Evolutionary conservation across 2,113 vertebrate genomes (phyloP).

Genomic region (Mastomys coucha): DNA sequence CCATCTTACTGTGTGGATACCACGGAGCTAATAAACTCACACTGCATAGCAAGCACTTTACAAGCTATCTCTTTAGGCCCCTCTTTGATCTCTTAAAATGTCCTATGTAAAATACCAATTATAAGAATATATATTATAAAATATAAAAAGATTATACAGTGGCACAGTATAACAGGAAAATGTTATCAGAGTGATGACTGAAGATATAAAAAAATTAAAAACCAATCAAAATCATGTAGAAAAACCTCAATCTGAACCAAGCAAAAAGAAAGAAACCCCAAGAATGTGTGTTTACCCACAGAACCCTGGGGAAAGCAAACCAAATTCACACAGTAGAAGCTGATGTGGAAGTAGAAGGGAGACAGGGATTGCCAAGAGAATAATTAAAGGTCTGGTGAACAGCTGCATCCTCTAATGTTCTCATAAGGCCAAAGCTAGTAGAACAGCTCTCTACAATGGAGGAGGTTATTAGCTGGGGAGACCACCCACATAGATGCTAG

Average conservation of each 20-base stretch:
- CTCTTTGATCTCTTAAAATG: constrained; percentile 29
- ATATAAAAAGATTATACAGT: not conserved
- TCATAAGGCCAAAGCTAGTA: constrained; percentile 24
- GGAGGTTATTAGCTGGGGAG: not conserved
- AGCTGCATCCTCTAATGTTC: not conserved
- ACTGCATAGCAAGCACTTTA: not conserved
- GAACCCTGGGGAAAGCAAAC: not conserved
- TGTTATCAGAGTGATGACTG: not conserved
- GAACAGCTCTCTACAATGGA: not conserved
- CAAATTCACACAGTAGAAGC: constrained; percentile 10
- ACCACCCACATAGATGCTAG: not conserved
- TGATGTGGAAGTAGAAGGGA: constrained; percentile 2
- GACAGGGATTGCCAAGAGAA: constrained; percentile 2
- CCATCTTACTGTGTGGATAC: not conserved
- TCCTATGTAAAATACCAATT: constrained; percentile 33
- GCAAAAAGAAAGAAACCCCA: constrained; percentile 13
- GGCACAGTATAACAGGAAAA: constrained; percentile 24
- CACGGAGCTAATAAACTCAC: not conserved
- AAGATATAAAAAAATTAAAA: not conserved
- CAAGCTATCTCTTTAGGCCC: not conserved
- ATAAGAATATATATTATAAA: constrained; percentile 15
- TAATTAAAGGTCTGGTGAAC: constrained; percentile 32
- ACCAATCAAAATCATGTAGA: not conserved
- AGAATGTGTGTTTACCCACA: constrained; percentile 11
- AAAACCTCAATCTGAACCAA: constrained; percentile 4